Conservation (phyloP, 2,113 vertebrate species). For the Osmerus mordax region DNA sequence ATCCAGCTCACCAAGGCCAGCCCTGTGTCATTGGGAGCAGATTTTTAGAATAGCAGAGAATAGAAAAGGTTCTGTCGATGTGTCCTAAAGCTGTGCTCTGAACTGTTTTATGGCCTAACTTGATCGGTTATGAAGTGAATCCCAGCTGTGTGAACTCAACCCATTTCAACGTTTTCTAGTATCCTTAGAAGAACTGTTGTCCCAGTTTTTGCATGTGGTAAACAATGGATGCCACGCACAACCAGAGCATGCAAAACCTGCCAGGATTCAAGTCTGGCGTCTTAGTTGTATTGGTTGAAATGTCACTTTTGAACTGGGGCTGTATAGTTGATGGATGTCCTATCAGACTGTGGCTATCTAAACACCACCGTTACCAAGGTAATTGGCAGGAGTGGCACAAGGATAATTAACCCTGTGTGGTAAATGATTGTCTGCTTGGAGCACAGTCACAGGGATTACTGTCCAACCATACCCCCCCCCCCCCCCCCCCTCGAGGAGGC, state of each 20-base stretch:
- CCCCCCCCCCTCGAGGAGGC: slow-evolving; percentile 45
- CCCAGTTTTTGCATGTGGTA: no score
- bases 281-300: not conserved
- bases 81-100: not conserved
- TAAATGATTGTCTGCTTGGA: slow-evolving; percentile 63
- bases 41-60: slow-evolving; percentile 23
- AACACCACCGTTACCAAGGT: slow-evolving; percentile 38
- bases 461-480: slow-evolving; percentile 25
- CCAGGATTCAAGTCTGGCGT: no score
- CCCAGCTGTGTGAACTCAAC: no score
- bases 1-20: slow-evolving; percentile 26
- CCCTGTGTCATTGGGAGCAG: slow-evolving; percentile 12
- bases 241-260: no score
- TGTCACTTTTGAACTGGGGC: slow-evolving; percentile 1
- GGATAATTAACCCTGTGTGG: slow-evolving; percentile 64
- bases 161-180: no score
- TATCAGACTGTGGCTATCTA: slow-evolving; percentile 37
- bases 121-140: no score
- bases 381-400: slow-evolving; percentile 25
- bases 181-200: no score
- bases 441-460: slow-evolving; percentile 46
- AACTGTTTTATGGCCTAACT: no score
- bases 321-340: not conserved
- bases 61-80: slow-evolving; percentile 23
- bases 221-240: no score